These are phyloP conservation scores for Phoebastria nigripes DNA, from an alignment of 2,797 vertebrate species.

Conservation along the genomic window DNA sequence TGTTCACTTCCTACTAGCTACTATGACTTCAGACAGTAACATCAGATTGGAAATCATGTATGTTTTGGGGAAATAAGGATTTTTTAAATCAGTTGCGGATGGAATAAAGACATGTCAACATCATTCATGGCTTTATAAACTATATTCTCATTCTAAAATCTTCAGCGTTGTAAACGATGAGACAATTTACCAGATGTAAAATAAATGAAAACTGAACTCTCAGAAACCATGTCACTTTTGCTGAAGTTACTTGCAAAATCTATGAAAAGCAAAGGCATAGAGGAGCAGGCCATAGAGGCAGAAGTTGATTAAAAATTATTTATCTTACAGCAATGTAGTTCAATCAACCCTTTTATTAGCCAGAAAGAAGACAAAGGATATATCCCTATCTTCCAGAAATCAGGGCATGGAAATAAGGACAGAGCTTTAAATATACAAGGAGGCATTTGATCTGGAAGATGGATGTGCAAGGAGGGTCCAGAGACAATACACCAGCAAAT, in stretches of 20 bases:
- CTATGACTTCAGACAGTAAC: neutral
- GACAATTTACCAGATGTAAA: neutral
- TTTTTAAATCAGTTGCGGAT: neutral
- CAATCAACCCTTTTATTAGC: neutral
- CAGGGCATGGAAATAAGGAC: neutral
- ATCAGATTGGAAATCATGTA: neutral
- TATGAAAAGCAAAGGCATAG: neutral
- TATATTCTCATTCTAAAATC: neutral
- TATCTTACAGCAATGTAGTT: neutral
- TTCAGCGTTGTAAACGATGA: neutral
- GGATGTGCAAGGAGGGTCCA: neutral
- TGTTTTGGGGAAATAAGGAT: neutral
- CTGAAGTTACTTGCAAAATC: neutral
- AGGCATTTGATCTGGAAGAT: neutral
- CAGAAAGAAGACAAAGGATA: neutral
- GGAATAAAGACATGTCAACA: neutral
- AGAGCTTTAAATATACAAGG: neutral
- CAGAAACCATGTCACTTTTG: neutral
- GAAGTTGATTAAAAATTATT: neutral
- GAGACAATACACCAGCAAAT: neutral
- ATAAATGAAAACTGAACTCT: constrained; percentile 3
- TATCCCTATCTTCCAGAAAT: neutral
- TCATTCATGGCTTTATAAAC: neutral
- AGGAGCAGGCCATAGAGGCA: neutral
- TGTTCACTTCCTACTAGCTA: neutral